Conservation (phyloP, 2,888 invertebrate species). For the Habrosyne pyritoides region DNA sequence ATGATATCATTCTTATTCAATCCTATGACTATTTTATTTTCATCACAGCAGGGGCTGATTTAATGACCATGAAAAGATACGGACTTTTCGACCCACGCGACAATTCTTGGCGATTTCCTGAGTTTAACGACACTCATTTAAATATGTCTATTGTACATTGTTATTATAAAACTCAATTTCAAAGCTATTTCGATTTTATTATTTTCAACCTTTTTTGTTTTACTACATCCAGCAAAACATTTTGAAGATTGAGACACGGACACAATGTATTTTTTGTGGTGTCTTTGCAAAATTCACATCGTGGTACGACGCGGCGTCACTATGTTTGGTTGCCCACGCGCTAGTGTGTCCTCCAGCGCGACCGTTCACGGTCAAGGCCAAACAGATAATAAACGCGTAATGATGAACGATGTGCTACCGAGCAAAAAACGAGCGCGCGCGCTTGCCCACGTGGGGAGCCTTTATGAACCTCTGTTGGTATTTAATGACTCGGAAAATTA, state of each 20-base stretch:
- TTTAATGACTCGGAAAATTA: conserved; percentile 77
- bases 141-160: neutral
- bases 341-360: conserved; percentile 61
- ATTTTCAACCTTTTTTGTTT: conserved; percentile 28
- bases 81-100: neutral
- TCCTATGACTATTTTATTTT: neutral
- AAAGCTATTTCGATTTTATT: neutral
- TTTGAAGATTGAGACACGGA: conserved; percentile 27
- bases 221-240: conserved; percentile 29
- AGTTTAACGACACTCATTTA: too few species aligned
- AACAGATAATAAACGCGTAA: conserved; percentile 74
- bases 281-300: conserved; percentile 48
- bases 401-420: conserved; percentile 74
- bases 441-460: conserved; percentile 72
- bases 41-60: neutral
- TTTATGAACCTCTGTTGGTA: conserved; percentile 64
- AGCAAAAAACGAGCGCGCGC: conserved; percentile 62
- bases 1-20: neutral
- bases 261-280: conserved; percentile 49
- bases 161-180: conserved; percentile 17
- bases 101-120: too few species aligned
- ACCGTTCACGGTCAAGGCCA: conserved; percentile 82
- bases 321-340: conserved; percentile 55
- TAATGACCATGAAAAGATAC: neutral
- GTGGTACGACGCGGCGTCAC: conserved; percentile 48